Percentiles rank a stretch among this genome's conserved stretches.
These are phyloP conservation scores for Chrosomus eos DNA, from an alignment of 2,797 vertebrate genomes.

Conservation along the genomic window DNA sequence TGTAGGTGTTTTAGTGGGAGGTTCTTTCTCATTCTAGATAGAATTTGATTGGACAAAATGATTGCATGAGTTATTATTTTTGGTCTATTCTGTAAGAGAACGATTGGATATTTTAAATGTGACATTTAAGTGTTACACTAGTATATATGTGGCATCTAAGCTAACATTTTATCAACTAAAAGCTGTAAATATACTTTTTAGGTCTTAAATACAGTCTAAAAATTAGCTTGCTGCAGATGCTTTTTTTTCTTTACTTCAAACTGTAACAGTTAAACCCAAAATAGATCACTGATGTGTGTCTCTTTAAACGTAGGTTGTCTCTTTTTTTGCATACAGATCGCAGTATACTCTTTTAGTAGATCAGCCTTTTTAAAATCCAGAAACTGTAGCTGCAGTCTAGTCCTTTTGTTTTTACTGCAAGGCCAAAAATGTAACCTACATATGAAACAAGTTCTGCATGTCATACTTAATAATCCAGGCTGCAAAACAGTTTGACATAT, in stretches of 20 bases:
- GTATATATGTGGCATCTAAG: neutral
- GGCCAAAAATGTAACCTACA: neutral
- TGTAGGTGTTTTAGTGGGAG: neutral
- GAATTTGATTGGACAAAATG: neutral
- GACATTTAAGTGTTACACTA: neutral
- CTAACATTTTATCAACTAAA: neutral
- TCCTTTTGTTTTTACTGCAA: neutral
- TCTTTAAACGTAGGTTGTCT: neutral
- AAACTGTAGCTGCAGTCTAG: neutral
- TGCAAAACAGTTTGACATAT: neutral
- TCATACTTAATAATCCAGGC: neutral
- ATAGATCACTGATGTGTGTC: neutral
- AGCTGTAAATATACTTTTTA: neutral
- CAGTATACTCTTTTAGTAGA: neutral
- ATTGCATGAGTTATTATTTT: neutral
- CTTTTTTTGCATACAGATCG: neutral
- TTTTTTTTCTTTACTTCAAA: slow-evolving; percentile 14
- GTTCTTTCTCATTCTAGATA: neutral
- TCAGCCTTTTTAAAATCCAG: neutral
- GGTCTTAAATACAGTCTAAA: neutral
- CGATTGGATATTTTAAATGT: neutral
- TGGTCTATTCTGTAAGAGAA: neutral
- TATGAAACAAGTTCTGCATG: neutral
- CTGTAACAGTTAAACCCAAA: slow-evolving; percentile 6
- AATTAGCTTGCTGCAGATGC: neutral